Evolutionary conservation across 1,140 invertebrate genomes (phyloP).

Genomic region (Drosophila repleta): DNA sequence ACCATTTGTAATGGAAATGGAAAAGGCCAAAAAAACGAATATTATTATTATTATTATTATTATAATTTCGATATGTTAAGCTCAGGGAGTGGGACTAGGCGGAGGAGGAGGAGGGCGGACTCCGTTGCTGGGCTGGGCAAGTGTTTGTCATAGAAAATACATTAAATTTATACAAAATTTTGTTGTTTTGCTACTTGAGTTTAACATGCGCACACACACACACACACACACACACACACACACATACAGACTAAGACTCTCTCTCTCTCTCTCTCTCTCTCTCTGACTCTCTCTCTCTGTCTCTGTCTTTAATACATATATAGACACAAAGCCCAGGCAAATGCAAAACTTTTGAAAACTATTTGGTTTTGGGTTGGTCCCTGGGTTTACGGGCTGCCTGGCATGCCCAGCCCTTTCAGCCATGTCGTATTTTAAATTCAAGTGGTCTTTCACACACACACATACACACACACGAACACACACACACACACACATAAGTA

Average conservation of each 20-base stretch:
- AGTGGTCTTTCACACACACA: slow-evolving; percentile 63
- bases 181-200: slow-evolving; percentile 70
- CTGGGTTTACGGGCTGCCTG: slow-evolving; percentile 19
- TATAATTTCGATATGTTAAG: slow-evolving; percentile 15
- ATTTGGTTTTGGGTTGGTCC: slow-evolving; percentile 51
- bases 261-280: background rate
- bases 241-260: background rate
- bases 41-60: slow-evolving; percentile 54
- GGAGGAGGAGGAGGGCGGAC: too few species aligned
- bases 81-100: background rate
- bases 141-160: slow-evolving; percentile 81
- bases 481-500: slow-evolving; percentile 7
- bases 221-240: slow-evolving; percentile 24
- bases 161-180: slow-evolving; percentile 83
- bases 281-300: background rate
- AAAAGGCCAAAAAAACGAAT: slow-evolving; percentile 48
- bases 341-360: slow-evolving; percentile 81
- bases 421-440: slow-evolving; percentile 82
- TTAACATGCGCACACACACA: slow-evolving; percentile 61
- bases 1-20: slow-evolving; percentile 53
- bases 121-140: slow-evolving; percentile 38
- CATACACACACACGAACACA: slow-evolving; percentile 19
- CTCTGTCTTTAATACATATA: slow-evolving; percentile 2
- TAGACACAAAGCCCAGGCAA: slow-evolving; percentile 51
- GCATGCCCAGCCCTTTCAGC: slow-evolving; percentile 63